phyloP scores from a whole-genome alignment of 2,113 vertebrate genomes.

The Callorhinus ursinus region DNA sequence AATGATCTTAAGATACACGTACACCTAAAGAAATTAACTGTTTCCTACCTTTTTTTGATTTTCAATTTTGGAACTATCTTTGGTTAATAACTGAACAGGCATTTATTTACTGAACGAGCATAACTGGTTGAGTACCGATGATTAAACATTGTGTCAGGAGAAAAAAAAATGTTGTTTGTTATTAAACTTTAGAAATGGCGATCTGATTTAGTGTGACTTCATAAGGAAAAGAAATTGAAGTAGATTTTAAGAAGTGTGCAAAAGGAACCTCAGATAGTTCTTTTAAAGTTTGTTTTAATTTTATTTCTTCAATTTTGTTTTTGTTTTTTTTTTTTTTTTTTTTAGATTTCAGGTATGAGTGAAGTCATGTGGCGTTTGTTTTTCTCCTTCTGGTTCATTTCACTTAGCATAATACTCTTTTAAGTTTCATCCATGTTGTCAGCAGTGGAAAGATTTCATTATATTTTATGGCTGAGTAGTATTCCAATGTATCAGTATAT shows the following conservation, averaged over 20 bases:
- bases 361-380: background rate
- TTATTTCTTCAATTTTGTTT: background rate
- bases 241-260: background rate
- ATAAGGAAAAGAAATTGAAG: conserved; percentile 10
- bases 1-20: background rate
- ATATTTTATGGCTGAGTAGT: background rate
- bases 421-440: background rate
- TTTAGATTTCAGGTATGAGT: background rate
- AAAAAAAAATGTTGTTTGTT: background rate
- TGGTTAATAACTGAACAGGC: background rate
- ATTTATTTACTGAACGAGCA: background rate
- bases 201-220: background rate
- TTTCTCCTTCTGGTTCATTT: background rate
- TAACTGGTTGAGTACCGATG: background rate
- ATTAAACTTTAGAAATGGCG: background rate
- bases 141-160: background rate
- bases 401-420: background rate
- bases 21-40: background rate
- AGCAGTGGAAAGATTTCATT: background rate
- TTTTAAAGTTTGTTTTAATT: background rate
- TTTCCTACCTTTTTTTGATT: background rate
- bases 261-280: background rate
- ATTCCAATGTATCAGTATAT: background rate
- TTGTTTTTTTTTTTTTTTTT: background rate
- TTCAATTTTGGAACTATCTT: background rate